These are phyloP conservation scores for Epizoanthus rinbou DNA, from an alignment of 92 coral and sea anemone genomes.

Conservation along the genomic window DNA sequence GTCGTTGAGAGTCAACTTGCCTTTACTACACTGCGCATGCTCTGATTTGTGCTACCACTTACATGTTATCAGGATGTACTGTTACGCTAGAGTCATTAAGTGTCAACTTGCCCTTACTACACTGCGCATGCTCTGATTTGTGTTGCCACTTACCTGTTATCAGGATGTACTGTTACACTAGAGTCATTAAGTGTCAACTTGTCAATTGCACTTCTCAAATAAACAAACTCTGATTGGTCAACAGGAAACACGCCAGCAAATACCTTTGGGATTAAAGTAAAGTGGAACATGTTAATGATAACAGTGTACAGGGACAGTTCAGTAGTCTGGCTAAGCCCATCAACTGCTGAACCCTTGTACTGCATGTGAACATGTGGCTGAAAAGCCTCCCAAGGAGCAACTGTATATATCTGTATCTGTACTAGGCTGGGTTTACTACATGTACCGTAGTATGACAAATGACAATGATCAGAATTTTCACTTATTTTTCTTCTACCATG, in stretches of 20 bases:
- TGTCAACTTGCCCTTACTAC: constrained; percentile 79
- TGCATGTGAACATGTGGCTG: no score
- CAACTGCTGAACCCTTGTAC: no score
- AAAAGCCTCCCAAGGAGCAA: no score
- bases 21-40: constrained; percentile 31
- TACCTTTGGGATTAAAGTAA: constrained; percentile 60
- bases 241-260: constrained; percentile 98
- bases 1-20: constrained; percentile 90
- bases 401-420: no score
- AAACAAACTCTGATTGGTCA: constrained; percentile 87
- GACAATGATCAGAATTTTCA: neutral
- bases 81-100: constrained; percentile 95
- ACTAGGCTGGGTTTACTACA: no score
- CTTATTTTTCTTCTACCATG: no score
- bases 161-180: constrained; percentile 89
- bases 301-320: no score
- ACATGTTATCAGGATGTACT: constrained; percentile 91
- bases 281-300: no score
- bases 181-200: constrained; percentile 93
- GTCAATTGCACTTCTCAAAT: constrained; percentile 88
- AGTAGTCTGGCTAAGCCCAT: no score
- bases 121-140: neutral
- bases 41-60: neutral
- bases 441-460: no score
- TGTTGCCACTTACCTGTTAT: constrained; percentile 70